Evolutionary conservation across 2,797 vertebrate species (phyloP).

Genomic region (Salmo trutta): DNA sequence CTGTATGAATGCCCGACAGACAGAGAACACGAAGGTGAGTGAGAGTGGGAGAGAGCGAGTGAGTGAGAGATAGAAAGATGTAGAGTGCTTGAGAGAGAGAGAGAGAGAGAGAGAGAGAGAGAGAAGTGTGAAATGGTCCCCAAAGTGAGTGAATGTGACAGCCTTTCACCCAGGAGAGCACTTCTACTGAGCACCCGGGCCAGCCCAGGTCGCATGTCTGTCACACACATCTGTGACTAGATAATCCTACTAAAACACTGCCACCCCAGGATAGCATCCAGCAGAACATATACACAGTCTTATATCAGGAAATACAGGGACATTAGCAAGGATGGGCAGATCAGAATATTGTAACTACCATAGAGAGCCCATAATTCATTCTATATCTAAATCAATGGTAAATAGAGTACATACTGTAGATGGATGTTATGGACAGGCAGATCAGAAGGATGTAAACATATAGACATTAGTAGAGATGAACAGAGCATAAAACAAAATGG

Average conservation of each 20-base stretch:
- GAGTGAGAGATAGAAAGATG: neutral
- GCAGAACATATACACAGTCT: neutral
- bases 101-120: neutral
- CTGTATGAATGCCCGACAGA: neutral
- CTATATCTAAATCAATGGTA: too few relatives aligned
- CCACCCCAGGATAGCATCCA: constrained; percentile 46
- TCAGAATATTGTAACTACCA: constrained; percentile 1
- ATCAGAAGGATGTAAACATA: neutral
- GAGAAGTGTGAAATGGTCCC: constrained; percentile 57
- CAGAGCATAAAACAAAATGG: constrained; percentile 27
- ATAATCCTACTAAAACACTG: constrained; percentile 66
- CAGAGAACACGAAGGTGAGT: neutral
- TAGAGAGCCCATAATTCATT: too few relatives aligned
- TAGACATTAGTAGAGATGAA: constrained; percentile 40
- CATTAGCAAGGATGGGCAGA: constrained; percentile 14
- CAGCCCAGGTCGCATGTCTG: constrained; percentile 63
- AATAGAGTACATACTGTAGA: too few relatives aligned
- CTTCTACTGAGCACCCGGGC: constrained; percentile 65
- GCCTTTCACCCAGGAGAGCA: constrained; percentile 71
- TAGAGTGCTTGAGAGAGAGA: neutral
- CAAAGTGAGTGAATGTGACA: constrained; percentile 73
- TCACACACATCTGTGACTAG: constrained; percentile 70
- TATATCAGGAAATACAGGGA: neutral
- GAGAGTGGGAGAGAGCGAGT: neutral
- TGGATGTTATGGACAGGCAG: constrained; percentile 29